Evolutionary conservation across 2,888 invertebrate species (phyloP).

Genomic region (Osedax fenrisi): DNA sequence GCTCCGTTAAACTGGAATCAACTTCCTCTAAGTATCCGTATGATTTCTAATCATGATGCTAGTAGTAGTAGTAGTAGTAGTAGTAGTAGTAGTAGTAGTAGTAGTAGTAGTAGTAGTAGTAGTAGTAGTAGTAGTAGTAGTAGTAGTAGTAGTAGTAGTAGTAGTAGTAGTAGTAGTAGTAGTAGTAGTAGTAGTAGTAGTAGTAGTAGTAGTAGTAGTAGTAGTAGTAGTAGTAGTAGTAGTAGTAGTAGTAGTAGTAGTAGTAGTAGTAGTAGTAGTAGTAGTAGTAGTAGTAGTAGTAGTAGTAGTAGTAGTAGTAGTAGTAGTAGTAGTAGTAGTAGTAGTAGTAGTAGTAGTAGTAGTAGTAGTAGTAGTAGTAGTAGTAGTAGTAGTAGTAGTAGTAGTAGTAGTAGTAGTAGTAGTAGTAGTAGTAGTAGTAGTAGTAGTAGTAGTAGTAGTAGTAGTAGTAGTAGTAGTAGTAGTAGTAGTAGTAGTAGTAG

Average conservation of each 20-base stretch:
- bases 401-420: background rate
- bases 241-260: background rate
- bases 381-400: background rate
- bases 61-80: background rate
- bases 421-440: background rate
- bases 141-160: background rate
- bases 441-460: background rate
- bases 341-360: background rate
- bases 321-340: background rate
- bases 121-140: background rate
- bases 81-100: background rate
- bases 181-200: background rate
- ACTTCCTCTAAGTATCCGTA: no score
- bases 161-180: background rate
- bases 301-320: background rate
- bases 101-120: background rate
- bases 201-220: background rate
- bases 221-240: background rate
- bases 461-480: conserved; percentile 11
- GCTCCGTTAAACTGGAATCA: no score
- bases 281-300: background rate
- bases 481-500: conserved; percentile 16
- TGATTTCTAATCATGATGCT: no score
- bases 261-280: background rate
- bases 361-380: background rate